Percentiles rank a stretch among this genome's conserved stretches.
Conservation (phyloP, 1,140 invertebrate species). For the Ephestia elutella region DNA sequence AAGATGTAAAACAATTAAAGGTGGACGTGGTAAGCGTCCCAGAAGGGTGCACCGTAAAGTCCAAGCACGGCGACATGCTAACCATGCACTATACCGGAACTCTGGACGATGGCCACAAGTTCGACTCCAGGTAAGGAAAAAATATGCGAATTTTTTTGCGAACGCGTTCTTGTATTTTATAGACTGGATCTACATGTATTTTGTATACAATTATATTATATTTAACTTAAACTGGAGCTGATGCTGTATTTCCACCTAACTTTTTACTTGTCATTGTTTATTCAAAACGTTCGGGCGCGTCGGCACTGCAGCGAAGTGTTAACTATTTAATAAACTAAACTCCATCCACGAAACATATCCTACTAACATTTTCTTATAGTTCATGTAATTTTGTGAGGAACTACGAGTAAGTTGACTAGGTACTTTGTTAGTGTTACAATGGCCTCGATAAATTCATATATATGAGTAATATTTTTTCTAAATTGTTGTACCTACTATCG, state of each 20-base stretch:
- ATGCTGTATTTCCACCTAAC: background rate
- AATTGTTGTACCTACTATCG: no score
- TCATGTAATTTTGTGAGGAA: no score
- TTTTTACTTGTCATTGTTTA: background rate
- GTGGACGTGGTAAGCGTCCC: constrained; percentile 86
- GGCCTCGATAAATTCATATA: no score
- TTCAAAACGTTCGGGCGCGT: background rate
- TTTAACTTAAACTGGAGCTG: background rate
- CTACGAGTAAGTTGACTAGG: no score
- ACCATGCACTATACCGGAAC: constrained; percentile 96
- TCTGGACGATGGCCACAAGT: constrained; percentile 90
- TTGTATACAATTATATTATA: background rate
- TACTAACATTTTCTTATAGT: no score
- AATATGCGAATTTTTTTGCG: background rate
- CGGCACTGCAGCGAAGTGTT: background rate
- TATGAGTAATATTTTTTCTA: no score
- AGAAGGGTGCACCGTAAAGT: constrained; percentile 85
- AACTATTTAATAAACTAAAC: background rate
- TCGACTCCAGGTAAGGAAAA: constrained; percentile 89
- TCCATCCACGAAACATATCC: background rate
- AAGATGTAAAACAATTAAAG: constrained; percentile 80
- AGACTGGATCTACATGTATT: background rate
- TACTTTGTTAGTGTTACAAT: no score
- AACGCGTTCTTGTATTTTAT: background rate
- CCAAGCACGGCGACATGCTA: constrained; percentile 91